Evolutionary conservation across 1,140 invertebrate genomes (phyloP), one percentile per base, ranked within the genome.

Genomic region (Drosophila hydei): DNA sequence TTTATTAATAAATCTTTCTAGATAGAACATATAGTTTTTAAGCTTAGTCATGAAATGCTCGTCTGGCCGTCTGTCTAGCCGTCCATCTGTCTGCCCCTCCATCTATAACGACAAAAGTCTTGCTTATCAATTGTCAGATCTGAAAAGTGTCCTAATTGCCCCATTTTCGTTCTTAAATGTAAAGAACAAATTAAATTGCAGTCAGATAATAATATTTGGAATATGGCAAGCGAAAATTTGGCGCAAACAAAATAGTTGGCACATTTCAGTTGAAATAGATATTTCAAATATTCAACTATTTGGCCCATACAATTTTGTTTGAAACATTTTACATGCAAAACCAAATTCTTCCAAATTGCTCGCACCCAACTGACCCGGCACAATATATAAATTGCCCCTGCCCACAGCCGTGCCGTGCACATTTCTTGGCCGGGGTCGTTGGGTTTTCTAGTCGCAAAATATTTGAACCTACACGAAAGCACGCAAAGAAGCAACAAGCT

Each of bases 401-500:
- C 16, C 8, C 14, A n/a, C 18, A 2, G 14, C 7, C 11, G 40
- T 11, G n/a, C 51, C 21, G 12, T 52, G 27, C 27, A 63, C 42
- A 48, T 70, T 63, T 65, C 61, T 65, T 50, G 52, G 68, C 33
- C 63, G 51, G 45, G 48, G 38, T 45, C 65, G 30, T 56, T 61
- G 63, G 55, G 18, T 21, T 71, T 52, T n/a, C 61, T 45, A 42
- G 59, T 70, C 71, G 76, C 54, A 55, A 74, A 84, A 87, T 87
- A 87, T 80, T 87, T 80, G 33, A 60, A 75, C 50, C 50, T 43
- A 52, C 38, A 51, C 54, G 51, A 78, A 68, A 45, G 64, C 76
- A 63, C 42, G 71, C 68, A 63, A 75, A 75, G 80, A 77, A 80
- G 63, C 77, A 79, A 64, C 81, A 80, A 87, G 81, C 67, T 25